phyloP scores from a whole-genome alignment of 2,888 invertebrate species.

The Tholera decimalis region DNA sequence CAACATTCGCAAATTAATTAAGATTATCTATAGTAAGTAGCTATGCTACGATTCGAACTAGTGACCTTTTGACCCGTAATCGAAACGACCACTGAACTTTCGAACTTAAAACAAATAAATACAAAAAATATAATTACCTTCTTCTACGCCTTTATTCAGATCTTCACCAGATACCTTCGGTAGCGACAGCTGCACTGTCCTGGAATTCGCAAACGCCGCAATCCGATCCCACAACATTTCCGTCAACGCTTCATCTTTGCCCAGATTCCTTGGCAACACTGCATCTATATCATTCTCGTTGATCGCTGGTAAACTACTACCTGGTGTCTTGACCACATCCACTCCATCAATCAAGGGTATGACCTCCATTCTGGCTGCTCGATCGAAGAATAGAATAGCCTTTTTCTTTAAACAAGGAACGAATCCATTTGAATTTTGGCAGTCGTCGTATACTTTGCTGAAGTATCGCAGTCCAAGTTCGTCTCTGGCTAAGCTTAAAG shows the following conservation, averaged over 20 bases:
- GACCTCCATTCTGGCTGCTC: constrained; percentile 94
- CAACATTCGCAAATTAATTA: too few relatives aligned
- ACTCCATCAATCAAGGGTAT: constrained; percentile 92
- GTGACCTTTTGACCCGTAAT: neutral
- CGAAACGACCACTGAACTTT: neutral
- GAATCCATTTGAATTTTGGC: constrained; percentile 93
- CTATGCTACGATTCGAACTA: neutral
- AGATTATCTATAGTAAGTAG: neutral
- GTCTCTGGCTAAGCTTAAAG: constrained; percentile 70
- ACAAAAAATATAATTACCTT: constrained; percentile 90
- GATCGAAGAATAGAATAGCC: constrained; percentile 95
- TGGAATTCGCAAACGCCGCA: constrained; percentile 94
- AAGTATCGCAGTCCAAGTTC: constrained; percentile 93
- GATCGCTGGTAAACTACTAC: constrained; percentile 84
- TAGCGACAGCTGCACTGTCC: constrained; percentile 94
- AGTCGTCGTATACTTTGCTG: constrained; percentile 95
- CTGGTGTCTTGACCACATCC: constrained; percentile 92
- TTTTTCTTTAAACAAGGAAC: constrained; percentile 95
- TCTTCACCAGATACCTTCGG: constrained; percentile 94
- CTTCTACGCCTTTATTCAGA: constrained; percentile 93
- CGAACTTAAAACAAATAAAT: neutral
- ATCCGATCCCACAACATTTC: constrained; percentile 94
- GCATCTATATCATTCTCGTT: constrained; percentile 94
- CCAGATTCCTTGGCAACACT: constrained; percentile 92
- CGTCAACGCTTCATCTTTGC: constrained; percentile 93